Evolutionary conservation across 2,113 vertebrate species (phyloP).

Genomic region (Acinonyx jubatus): DNA sequence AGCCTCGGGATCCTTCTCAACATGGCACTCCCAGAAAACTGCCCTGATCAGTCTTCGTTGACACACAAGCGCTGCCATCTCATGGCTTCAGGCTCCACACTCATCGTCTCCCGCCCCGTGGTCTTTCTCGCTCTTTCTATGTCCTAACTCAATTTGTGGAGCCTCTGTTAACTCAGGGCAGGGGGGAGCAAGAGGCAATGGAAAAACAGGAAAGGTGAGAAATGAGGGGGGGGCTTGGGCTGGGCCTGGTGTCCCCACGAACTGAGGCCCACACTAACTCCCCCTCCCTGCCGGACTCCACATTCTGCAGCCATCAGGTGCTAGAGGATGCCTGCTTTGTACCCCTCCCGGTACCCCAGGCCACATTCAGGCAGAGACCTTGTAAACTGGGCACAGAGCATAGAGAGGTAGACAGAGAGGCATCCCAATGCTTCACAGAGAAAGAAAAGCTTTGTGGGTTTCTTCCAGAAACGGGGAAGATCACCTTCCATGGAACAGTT

Average conservation of each 20-base stretch:
- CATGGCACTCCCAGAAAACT: neutral
- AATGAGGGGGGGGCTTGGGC: neutral
- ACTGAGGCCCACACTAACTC: neutral
- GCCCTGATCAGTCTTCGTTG: neutral
- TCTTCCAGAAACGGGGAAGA: neutral
- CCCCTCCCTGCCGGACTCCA: neutral
- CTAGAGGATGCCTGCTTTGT: too few species aligned
- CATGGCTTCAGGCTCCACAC: neutral
- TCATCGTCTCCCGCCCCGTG: neutral
- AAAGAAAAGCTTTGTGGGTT: neutral
- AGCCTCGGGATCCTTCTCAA: neutral
- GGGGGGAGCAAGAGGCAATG: neutral
- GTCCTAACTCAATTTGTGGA: neutral
- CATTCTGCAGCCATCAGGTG: fast-evolving
- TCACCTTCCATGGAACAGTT: neutral
- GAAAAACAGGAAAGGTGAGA: neutral
- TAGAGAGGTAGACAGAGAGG: neutral
- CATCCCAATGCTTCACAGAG: neutral
- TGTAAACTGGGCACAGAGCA: neutral
- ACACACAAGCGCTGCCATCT: neutral
- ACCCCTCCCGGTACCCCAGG: neutral
- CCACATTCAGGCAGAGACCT: neutral
- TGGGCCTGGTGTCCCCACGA: too few species aligned
- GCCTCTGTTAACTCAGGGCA: neutral
- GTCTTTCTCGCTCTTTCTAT: neutral